Evolutionary conservation across 2,113 vertebrate species (phyloP).

Genomic region (Thalassoma bifasciatum): DNA sequence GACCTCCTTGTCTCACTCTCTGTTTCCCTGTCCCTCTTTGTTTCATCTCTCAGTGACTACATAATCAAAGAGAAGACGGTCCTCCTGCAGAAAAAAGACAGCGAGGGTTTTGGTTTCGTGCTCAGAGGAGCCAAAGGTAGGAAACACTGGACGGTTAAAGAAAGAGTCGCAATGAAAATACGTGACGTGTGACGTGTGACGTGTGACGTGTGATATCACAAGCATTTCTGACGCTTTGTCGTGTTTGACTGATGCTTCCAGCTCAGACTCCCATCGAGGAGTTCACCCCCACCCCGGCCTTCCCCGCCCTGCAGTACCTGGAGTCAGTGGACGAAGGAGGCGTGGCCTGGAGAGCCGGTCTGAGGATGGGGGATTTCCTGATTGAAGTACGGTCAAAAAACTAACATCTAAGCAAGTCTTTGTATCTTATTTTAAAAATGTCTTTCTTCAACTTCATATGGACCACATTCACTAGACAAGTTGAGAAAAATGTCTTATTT

Average conservation of each 20-base stretch:
- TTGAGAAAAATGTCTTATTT: too few species aligned
- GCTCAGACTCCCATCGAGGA: conserved; percentile 95
- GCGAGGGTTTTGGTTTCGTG: conserved; percentile 95
- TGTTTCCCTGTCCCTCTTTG: neutral
- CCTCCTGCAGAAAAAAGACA: conserved; percentile 94
- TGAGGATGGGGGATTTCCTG: conserved; percentile 94
- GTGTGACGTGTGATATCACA: too few species aligned
- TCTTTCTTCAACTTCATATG: too few species aligned
- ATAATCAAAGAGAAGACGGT: conserved; percentile 97
- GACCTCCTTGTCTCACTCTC: neutral
- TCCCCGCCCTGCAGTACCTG: conserved; percentile 93
- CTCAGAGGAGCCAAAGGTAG: conserved; percentile 95
- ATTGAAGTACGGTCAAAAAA: conserved; percentile 91
- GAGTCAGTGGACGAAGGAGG: conserved; percentile 95
- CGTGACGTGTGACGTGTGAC: too few species aligned
- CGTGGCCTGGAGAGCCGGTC: conserved; percentile 92
- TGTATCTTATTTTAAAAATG: too few species aligned
- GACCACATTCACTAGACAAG: too few species aligned
- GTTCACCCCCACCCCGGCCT: conserved; percentile 93
- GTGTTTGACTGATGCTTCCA: conserved; percentile 57
- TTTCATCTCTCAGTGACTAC: conserved; percentile 85
- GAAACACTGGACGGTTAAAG: conserved; percentile 11
- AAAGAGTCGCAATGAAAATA: neutral
- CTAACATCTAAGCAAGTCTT: too few species aligned
- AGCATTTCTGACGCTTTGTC: neutral